A percentile compares a stretch with the other conserved stretches of the same genome.
Evolutionary conservation across 2,797 vertebrate species (phyloP).

Genomic region (Thamnophis elegans): DNA sequence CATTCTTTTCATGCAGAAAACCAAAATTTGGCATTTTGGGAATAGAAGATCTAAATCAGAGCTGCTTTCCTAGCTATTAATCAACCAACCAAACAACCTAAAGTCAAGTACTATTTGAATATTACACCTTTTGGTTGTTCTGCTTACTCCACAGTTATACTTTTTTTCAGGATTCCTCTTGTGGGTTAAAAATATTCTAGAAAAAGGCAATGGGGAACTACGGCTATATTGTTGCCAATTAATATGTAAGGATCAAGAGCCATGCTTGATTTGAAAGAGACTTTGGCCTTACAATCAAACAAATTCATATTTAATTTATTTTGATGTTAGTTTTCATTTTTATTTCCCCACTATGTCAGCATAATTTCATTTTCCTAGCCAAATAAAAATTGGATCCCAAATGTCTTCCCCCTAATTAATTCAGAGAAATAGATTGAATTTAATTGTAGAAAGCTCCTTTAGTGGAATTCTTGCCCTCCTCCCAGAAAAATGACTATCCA

Average conservation of each 20-base stretch:
- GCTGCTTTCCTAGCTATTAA: background rate
- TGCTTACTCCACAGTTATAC: background rate
- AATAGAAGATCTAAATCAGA: background rate
- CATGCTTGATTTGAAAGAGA: background rate
- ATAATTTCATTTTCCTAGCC: background rate
- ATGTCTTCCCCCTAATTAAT: background rate
- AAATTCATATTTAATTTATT: background rate
- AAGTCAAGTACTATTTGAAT: no score
- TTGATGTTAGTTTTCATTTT: background rate
- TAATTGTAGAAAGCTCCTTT: background rate
- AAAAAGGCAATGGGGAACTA: background rate
- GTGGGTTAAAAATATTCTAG: background rate
- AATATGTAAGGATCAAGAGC: background rate
- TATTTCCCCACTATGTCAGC: background rate
- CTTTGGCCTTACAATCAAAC: background rate
- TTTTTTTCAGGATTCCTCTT: background rate
- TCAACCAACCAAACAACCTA: no score
- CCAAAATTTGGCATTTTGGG: background rate
- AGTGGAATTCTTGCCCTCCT: background rate
- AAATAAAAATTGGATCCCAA: background rate
- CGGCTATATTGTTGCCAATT: background rate
- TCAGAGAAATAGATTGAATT: background rate
- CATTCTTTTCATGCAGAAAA: background rate
- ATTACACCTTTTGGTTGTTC: background rate
- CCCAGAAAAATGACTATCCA: background rate